Base-by-base conservation (phyloP, 2,888 invertebrate species). In the Salpingus planirostris region DNA sequence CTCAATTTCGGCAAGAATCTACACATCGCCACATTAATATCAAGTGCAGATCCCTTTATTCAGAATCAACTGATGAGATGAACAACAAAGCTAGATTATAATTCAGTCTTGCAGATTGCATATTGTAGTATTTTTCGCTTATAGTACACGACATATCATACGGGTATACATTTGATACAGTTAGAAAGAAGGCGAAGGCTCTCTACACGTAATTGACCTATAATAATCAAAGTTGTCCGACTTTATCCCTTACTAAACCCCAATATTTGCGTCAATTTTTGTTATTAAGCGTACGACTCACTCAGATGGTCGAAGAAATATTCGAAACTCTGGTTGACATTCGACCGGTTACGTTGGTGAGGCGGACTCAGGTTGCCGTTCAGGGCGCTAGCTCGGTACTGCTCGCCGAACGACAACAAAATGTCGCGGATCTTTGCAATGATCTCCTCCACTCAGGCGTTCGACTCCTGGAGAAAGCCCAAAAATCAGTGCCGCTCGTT, bases 381-480 rank as follows among this genome's bases (percentile, higher is more conserved):
- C 43, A 65, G 69, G 63, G 64, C 64, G 45, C 53, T 59, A 41
- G 59, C 59, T 44, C 63, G 68, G 67, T 76, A 76, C 67, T 76
- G 76, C 67, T 73, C 73, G 65, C 73, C 74, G 71, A 80, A 80
- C 71, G 79, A 78, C 65, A 78, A 73, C 70, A 80, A 73, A 73
- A 79, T 76, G 72, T 77, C 74, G 70, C 80, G 79, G 75, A 80
- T 80, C 74, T 78, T 80, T 77, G 78, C 78, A 79, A 80, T 79
- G 75, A 82, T 81, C 80, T 80, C 80, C 76, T 80, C 80, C 74
- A 82, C 82, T 83, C 84, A 85, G 82, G 85, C 85, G 73, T 85
- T 85, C 68, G 85, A 85, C 71, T 85, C 84, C 80, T 80, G 68
- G 3, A 27, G 5, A 2, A 25, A n/a, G 7, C 8, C 12, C 10